A percentile compares a stretch with the other conserved stretches of the same genome.
Conservation (phyloP, 2,797 vertebrate genomes). For the Halcyon chelicuti region DNA sequence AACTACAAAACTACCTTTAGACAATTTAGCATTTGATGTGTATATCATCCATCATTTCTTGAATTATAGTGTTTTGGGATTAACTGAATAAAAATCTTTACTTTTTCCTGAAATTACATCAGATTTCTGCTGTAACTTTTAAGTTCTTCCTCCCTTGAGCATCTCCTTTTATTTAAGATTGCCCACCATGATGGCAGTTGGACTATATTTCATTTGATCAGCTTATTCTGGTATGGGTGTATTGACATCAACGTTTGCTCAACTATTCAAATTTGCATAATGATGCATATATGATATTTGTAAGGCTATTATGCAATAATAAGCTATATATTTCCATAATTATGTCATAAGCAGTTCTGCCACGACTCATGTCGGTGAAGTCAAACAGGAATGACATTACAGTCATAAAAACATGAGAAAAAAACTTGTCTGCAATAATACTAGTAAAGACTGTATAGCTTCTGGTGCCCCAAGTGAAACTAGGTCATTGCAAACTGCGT, state of each 20-base stretch:
- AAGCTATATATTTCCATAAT: conserved; percentile 60
- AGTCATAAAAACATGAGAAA: conserved; percentile 13
- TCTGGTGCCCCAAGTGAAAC: not conserved
- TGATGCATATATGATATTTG: conserved; percentile 38
- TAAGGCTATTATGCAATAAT: conserved; percentile 57
- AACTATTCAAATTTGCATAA: conserved; percentile 43
- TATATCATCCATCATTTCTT: not conserved
- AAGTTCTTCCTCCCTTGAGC: not conserved
- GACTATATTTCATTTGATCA: conserved; percentile 51
- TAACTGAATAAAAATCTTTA: not conserved
- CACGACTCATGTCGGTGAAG: conserved; percentile 48
- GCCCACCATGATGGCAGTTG: conserved; percentile 12
- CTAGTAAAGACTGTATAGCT: conserved; percentile 1
- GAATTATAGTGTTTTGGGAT: not conserved
- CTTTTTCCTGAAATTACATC: not conserved
- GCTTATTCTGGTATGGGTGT: conserved; percentile 8
- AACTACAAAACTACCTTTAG: not conserved
- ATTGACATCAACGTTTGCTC: conserved; percentile 33
- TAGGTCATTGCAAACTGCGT: not conserved
- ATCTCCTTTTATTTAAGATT: conserved; percentile 18
- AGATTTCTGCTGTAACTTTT: not conserved
- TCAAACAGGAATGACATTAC: conserved; percentile 49
- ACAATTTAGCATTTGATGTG: not conserved
- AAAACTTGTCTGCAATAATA: conserved; percentile 38
- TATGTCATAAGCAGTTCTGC: conserved; percentile 61